Base-by-base conservation (phyloP, 2,888 invertebrate species). In the Ophonus ardosiacus region DNA sequence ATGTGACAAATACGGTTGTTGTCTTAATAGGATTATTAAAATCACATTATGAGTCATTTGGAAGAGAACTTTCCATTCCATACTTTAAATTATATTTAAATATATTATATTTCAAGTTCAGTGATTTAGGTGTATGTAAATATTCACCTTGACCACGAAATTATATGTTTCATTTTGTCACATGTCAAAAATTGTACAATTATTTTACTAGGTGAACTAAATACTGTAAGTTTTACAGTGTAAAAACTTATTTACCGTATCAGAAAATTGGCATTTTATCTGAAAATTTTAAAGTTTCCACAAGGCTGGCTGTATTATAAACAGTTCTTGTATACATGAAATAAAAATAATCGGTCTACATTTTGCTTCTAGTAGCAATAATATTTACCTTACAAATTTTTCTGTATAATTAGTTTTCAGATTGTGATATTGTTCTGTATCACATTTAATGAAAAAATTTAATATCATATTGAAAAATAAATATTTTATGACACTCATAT, bases 231-330 rank as follows among this genome's bases (percentile, higher is more conserved):
- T n/a, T n/a, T n/a, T n/a, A n/a, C n/a, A n/a, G 7, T 40, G 40
- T 40, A 2, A 51, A 51, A 51, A 1, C 0, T 13, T 13, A 13
- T 51, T 51, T 51, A 51, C 8, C 10, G 8, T 68, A 68, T 68
- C 68, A 68, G 38, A 31, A 68, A 68, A 68, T 68, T 68, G 15
- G 68, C 15, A 15, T 38, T 38, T 15, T 68, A 68, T 68, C 68
- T 24, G 18, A 13, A 8, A 63, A 63, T 63, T 63, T 63, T 63
- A 5, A 24, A 63, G 0, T 31, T 31, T 31, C 31, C 31, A 31
- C 31, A 31, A 31, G 31, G 31, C 31, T 31, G 31, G 31, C 31
- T 31, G 31, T 31, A 5, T 31, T 31, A 1, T 31, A 31, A 31
- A 31, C 31, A 31, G 31, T 31, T 17, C 15, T 68, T n/a, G 21